Base-by-base conservation (phyloP, 2,797 vertebrate genomes). In the Sphenodon punctatus region DNA sequence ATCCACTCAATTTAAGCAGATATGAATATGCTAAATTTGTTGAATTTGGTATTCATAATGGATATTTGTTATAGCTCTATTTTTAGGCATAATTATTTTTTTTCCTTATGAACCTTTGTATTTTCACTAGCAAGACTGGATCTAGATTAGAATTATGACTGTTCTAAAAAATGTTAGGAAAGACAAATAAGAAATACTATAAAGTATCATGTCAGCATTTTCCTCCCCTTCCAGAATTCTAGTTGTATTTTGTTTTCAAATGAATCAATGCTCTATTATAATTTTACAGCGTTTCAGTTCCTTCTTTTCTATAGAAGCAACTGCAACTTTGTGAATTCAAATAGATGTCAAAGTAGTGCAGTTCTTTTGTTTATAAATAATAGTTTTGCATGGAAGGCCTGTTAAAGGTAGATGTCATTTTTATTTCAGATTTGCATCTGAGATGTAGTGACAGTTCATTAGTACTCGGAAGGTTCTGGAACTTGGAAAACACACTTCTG, bases 181-280 rank as follows among this genome's bases (percentile, higher is more conserved):
- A 66, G 6, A 22, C 89, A 86, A 85, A 91, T 88, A 85, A 71
- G 90, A 70, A 80, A 66, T 66, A 73, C 45, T 69, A 55, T 75
- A 75, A 2, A 85, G 88, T 88, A 89, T 90, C 65, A 67, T 67
- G 58, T 82, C 70, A 86, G 61, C 77, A 55, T 92, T 86, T 85
- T 46, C 76, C 58, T 88, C 78, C n/a, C 81, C 88, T 94, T 85
- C 61, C 91, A 88, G 69, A 88, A 53, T 86, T 87, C 84, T 93
- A 78, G 71, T 93, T 95, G 88, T 86, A 88, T 90, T 87, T 71
- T 83, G 68, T 88, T 90, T 89, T 93, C 87, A 82, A 87, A 89
- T 94, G 84, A 83, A 84, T 92, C 86, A n/a, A n/a, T 83, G 71
- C 75, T 90, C 74, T 65, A 7, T 86, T 85, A 43, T 58, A 81